phyloP scores from a whole-genome alignment of 2,888 invertebrate genomes.

The Operophtera brumata region DNA sequence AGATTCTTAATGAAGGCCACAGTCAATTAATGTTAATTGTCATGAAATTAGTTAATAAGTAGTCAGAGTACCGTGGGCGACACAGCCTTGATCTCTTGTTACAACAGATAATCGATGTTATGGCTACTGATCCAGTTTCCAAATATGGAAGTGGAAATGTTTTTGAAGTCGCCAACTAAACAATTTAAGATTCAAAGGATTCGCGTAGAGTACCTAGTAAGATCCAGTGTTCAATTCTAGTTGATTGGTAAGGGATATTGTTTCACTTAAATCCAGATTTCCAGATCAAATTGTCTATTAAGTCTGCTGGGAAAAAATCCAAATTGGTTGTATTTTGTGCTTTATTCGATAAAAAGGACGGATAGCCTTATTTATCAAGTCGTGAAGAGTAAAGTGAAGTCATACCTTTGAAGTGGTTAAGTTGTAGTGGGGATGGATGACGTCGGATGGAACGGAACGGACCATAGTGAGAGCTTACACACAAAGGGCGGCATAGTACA shows the following conservation, averaged over 20 bases:
- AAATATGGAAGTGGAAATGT: constrained; percentile 22
- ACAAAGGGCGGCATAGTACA: constrained; percentile 42
- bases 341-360: too few species aligned
- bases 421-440: neutral
- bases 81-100: constrained; percentile 55
- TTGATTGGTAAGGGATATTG: too few species aligned
- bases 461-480: neutral
- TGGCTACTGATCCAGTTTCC: constrained; percentile 29
- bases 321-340: too few species aligned
- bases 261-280: too few species aligned
- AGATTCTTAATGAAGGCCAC: constrained; percentile 44
- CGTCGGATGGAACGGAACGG: neutral
- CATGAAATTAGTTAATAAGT: constrained; percentile 59
- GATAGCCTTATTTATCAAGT: too few species aligned
- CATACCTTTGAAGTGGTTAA: neutral
- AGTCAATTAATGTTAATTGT: constrained; percentile 54
- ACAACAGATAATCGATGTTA: constrained; percentile 36
- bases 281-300: too few species aligned
- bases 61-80: constrained; percentile 47
- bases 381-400: too few species aligned
- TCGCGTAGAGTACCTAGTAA: constrained; percentile 10
- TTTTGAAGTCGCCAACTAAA: constrained; percentile 21
- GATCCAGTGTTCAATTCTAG: too few species aligned
- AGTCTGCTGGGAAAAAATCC: too few species aligned
- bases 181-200: neutral